phyloP scores from a whole-genome alignment of 2,797 vertebrate genomes.

The Amniataba percoides region DNA sequence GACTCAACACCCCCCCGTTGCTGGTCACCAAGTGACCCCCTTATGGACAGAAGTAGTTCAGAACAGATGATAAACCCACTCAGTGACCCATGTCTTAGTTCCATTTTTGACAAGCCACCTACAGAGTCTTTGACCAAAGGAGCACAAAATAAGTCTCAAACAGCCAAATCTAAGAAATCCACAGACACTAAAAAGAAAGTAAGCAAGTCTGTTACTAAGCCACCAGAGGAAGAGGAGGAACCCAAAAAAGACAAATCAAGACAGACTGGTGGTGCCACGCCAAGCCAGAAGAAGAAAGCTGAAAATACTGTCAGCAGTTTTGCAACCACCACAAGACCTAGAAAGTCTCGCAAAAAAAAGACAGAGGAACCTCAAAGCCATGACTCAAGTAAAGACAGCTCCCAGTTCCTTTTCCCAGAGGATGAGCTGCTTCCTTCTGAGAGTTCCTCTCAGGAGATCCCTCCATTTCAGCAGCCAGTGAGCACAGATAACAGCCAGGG shows the following conservation, averaged over 20 bases:
- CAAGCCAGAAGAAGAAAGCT: constrained; percentile 83
- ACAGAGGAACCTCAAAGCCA: constrained; percentile 72
- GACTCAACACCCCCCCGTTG: constrained; percentile 95
- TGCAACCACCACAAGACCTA: constrained; percentile 67
- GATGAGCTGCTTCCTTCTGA: constrained; percentile 77
- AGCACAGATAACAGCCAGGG: constrained; percentile 29
- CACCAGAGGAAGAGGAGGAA: constrained; percentile 78
- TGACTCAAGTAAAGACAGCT: constrained; percentile 63
- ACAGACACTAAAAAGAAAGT: constrained; percentile 79
- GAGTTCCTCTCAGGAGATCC: constrained; percentile 79
- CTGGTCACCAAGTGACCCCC: constrained; percentile 97
- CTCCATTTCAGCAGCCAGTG: constrained; percentile 80
- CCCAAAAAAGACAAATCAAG: constrained; percentile 81
- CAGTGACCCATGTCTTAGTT: constrained; percentile 84
- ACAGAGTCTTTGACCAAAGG: constrained; percentile 77
- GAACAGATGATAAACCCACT: constrained; percentile 88
- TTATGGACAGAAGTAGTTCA: constrained; percentile 85
- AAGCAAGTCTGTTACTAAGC: constrained; percentile 77
- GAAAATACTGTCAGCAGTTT: constrained; percentile 70
- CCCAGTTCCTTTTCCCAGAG: constrained; percentile 78
- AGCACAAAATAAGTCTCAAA: constrained; percentile 80
- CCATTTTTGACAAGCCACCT: constrained; percentile 61
- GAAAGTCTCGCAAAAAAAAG: constrained; percentile 77
- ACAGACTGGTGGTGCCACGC: constrained; percentile 75
- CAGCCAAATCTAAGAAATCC: constrained; percentile 85